Percentiles rank a stretch among this genome's conserved stretches.
Conservation (phyloP, 1,140 invertebrate genomes). For the Lasioglossum baleicum region DNA sequence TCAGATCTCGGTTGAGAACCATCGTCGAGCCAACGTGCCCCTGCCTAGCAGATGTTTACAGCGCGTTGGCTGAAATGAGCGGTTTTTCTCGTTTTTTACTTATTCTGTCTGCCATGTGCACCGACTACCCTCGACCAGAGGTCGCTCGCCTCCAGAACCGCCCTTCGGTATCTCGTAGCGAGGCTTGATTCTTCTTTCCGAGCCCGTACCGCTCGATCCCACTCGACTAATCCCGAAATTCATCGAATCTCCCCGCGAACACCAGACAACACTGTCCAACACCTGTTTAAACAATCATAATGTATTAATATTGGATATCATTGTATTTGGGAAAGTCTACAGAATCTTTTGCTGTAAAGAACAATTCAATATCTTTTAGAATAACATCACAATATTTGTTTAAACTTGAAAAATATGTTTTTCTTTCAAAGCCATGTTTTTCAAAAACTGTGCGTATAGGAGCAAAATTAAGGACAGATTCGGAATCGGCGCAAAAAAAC, state of each 20-base stretch:
- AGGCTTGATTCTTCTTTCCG: constrained; percentile 34
- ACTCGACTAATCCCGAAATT: constrained; percentile 1
- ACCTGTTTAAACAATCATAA: too few relatives aligned
- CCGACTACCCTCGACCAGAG: constrained; percentile 59
- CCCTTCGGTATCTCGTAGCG: constrained; percentile 32
- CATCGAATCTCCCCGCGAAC: constrained; percentile 3
- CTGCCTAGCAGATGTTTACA: constrained; percentile 78
- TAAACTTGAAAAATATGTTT: too few relatives aligned
- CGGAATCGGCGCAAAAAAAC: too few relatives aligned
- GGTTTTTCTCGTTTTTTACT: constrained; percentile 72
- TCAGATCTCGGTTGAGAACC: constrained; percentile 41
- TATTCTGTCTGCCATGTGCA: constrained; percentile 73
- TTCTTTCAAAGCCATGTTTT: too few relatives aligned
- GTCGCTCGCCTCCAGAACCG: constrained; percentile 56
- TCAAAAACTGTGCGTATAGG: too few relatives aligned
- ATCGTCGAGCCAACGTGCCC: constrained; percentile 50
- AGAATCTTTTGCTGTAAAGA: too few relatives aligned
- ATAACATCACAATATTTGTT: too few relatives aligned
- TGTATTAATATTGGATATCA: too few relatives aligned
- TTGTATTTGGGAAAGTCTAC: too few relatives aligned
- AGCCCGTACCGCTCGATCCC: not conserved
- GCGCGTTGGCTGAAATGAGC: constrained; percentile 70
- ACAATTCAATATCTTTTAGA: too few relatives aligned
- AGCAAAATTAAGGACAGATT: too few relatives aligned
- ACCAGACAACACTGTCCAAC: too few relatives aligned